These are phyloP conservation scores for Caenorhabditis macrosperma DNA, from an alignment of 2,888 invertebrate genomes.

Conservation along the genomic window DNA sequence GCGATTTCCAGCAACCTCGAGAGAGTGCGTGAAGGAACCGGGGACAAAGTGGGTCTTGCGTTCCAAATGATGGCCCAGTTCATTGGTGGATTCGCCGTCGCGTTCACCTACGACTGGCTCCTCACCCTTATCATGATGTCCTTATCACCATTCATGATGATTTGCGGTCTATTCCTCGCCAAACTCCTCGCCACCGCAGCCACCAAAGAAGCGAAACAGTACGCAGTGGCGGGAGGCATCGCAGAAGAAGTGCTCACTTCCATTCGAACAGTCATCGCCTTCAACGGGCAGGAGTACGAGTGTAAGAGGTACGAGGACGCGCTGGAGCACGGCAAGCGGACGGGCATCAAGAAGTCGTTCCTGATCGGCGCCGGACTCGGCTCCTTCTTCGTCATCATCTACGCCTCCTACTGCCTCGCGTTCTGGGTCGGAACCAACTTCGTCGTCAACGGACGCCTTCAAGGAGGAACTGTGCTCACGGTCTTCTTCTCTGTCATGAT, in stretches of 20 bases:
- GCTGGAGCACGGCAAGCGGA: conserved; percentile 69
- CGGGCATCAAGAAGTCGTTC: conserved; percentile 76
- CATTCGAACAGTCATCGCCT: conserved; percentile 67
- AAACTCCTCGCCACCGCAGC: conserved; percentile 81
- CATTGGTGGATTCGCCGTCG: conserved; percentile 68
- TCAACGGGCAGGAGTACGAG: conserved; percentile 69
- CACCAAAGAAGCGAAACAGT: conserved; percentile 80
- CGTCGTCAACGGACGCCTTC: conserved; percentile 60
- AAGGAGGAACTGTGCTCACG: conserved; percentile 64
- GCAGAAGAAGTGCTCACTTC: conserved; percentile 69
- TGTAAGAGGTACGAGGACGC: conserved; percentile 73
- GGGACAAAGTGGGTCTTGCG: conserved; percentile 76
- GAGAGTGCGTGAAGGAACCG: conserved; percentile 78
- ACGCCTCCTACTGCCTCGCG: conserved; percentile 78
- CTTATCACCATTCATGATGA: conserved; percentile 76
- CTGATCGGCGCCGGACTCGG: conserved; percentile 80
- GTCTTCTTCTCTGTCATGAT: conserved; percentile 82
- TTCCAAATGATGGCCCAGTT: conserved; percentile 78
- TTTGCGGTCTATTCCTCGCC: conserved; percentile 73
- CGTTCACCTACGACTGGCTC: conserved; percentile 74
- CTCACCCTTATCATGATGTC: conserved; percentile 80
- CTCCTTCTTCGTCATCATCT: conserved; percentile 80
- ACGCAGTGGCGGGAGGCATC: conserved; percentile 67
- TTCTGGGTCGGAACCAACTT: conserved; percentile 77
- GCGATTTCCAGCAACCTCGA: conserved; percentile 76